These are phyloP conservation scores for Euplagia quadripunctaria DNA, from an alignment of 2,888 invertebrate species.

Conservation along the genomic window DNA sequence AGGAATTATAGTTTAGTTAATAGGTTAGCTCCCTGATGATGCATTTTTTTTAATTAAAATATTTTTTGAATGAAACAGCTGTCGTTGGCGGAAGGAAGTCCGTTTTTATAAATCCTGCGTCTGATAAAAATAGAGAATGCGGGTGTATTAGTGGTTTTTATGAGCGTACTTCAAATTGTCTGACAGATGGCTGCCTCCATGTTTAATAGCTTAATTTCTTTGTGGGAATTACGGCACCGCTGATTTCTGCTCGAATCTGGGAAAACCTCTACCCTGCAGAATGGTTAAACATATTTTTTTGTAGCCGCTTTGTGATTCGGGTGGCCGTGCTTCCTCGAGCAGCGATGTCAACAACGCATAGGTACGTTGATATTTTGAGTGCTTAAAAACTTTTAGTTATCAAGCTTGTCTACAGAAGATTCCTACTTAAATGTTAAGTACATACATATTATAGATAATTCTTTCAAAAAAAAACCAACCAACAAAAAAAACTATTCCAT, in stretches of 20 bases:
- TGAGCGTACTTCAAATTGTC: not conserved
- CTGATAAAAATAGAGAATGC: constrained; percentile 6
- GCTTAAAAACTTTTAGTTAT: too few species aligned
- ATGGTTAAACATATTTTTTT: too few species aligned
- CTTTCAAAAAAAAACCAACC: too few species aligned
- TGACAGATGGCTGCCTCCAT: not conserved
- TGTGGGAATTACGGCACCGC: not conserved
- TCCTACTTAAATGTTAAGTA: too few species aligned
- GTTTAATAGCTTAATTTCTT: not conserved
- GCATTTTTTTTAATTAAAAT: constrained; percentile 39
- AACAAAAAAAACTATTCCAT: too few species aligned
- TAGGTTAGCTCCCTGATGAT: constrained; percentile 34
- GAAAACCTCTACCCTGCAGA: not conserved
- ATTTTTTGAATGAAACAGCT: constrained; percentile 38
- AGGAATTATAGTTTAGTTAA: not conserved
- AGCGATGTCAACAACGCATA: too few species aligned
- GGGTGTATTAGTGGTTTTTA: not conserved
- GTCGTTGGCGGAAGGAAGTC: constrained; percentile 46
- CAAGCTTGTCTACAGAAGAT: too few species aligned
- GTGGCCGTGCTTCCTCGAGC: too few species aligned
- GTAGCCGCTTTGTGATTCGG: too few species aligned
- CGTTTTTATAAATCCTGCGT: constrained; percentile 9
- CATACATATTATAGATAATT: too few species aligned
- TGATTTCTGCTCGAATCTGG: not conserved
- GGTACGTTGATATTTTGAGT: too few species aligned